Percentiles rank a stretch among this genome's conserved stretches.
Evolutionary conservation across 2,113 vertebrate species (phyloP).

Genomic region (Ovis canadensis): DNA sequence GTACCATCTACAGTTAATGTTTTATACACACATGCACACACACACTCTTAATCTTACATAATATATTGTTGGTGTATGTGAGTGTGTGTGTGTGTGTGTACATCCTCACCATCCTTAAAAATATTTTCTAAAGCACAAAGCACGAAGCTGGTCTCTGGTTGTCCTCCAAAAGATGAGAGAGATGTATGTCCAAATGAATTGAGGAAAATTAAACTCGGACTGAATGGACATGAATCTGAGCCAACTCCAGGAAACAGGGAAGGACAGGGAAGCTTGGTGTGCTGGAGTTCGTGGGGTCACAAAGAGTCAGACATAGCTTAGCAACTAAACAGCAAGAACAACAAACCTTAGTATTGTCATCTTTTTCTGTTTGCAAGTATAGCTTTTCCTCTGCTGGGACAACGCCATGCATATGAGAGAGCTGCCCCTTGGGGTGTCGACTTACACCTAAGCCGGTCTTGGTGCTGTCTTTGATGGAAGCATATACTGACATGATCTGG

Average conservation of each 20-base stretch:
- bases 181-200: fast-evolving
- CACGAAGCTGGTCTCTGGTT: not conserved
- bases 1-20: not conserved
- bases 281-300: not conserved
- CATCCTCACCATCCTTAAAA: not conserved
- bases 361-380: not conserved
- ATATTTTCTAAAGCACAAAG: not conserved
- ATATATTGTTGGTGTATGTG: not conserved
- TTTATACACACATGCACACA: not conserved
- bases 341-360: not conserved
- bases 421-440: fast-evolving
- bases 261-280: not conserved
- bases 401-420: fast-evolving
- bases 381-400: not conserved
- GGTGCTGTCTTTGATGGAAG: too few relatives aligned
- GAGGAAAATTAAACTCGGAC: not conserved
- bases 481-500: fast-evolving
- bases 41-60: not conserved
- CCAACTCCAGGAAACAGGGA: not conserved
- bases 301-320: not conserved
- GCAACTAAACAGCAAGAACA: not conserved
- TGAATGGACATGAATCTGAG: not conserved
- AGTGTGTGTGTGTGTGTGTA: not conserved
- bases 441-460: fast-evolving
- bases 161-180: not conserved